phyloP scores from a whole-genome alignment of 2,888 invertebrate species.

The Acanthococcus lagerstroemiae region DNA sequence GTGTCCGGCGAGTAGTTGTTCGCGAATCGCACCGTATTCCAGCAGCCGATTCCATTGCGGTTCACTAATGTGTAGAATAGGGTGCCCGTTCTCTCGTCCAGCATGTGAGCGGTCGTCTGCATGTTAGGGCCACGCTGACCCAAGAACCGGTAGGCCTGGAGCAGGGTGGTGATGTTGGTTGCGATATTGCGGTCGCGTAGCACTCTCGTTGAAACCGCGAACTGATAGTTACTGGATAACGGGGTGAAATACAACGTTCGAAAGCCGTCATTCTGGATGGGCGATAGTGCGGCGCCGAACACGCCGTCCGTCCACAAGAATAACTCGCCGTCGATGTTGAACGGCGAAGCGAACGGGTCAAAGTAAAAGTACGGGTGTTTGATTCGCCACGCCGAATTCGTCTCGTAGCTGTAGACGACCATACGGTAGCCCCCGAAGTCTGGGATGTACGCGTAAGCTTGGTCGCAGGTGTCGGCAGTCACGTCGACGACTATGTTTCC shows the following conservation, averaged over 20 bases:
- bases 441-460: slow-evolving; percentile 67
- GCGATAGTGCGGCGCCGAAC: slow-evolving; percentile 63
- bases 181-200: slow-evolving; percentile 61
- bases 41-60: slow-evolving; percentile 64
- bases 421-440: slow-evolving; percentile 61
- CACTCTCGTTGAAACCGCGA: slow-evolving; percentile 61
- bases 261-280: slow-evolving; percentile 44
- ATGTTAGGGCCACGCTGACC: slow-evolving; percentile 61
- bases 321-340: slow-evolving; percentile 62
- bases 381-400: slow-evolving; percentile 67
- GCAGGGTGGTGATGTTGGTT: slow-evolving; percentile 52
- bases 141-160: slow-evolving; percentile 55
- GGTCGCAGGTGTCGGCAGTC: slow-evolving; percentile 55
- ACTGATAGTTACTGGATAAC: slow-evolving; percentile 70
- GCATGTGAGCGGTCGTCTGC: slow-evolving; percentile 64
- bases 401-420: slow-evolving; percentile 63
- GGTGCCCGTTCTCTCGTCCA: slow-evolving; percentile 57
- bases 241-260: slow-evolving; percentile 66
- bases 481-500: slow-evolving; percentile 63
- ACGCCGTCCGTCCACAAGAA: slow-evolving; percentile 79
- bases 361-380: slow-evolving; percentile 65
- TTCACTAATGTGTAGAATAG: slow-evolving; percentile 70
- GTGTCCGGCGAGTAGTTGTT: slow-evolving; percentile 57
- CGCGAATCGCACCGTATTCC: slow-evolving; percentile 52
- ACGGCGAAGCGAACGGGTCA: slow-evolving; percentile 63